Conservation (phyloP, 2,888 invertebrate species). For the Limnephilus lunatus region DNA sequence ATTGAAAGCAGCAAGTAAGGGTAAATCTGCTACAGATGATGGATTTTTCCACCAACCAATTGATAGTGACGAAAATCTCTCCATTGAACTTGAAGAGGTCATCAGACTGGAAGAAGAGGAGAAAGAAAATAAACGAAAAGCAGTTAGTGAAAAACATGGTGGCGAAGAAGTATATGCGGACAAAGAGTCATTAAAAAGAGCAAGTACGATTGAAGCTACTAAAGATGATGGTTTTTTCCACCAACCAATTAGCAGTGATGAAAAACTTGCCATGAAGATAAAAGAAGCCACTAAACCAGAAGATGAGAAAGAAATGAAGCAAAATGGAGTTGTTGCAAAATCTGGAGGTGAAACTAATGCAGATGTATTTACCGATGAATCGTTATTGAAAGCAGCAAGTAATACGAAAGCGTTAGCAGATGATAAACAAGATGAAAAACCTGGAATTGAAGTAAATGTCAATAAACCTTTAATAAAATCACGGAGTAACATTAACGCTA, state of each 20-base stretch:
- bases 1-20: too few relatives aligned
- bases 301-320: not conserved
- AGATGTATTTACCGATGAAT: too few relatives aligned
- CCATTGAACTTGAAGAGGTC: not conserved
- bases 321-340: not conserved
- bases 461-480: not conserved
- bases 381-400: too few relatives aligned
- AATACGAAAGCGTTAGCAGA: too few relatives aligned
- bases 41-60: too few relatives aligned
- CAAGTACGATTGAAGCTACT: not conserved
- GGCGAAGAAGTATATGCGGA: too few relatives aligned
- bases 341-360: not conserved
- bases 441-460: not conserved
- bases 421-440: not conserved
- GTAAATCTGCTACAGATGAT: too few relatives aligned
- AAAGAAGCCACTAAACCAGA: not conserved
- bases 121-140: not conserved
- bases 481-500: not conserved
- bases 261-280: not conserved
- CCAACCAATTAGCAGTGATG: not conserved
- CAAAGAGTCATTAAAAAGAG: not conserved
- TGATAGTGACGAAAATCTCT: not conserved
- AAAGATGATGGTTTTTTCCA: not conserved
- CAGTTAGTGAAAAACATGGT: not conserved
- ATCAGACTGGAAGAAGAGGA: not conserved